Percentiles rank a stretch among this genome's conserved stretches.
Conservation (phyloP, 2,888 invertebrate genomes). For the Morinoia aosen region DNA sequence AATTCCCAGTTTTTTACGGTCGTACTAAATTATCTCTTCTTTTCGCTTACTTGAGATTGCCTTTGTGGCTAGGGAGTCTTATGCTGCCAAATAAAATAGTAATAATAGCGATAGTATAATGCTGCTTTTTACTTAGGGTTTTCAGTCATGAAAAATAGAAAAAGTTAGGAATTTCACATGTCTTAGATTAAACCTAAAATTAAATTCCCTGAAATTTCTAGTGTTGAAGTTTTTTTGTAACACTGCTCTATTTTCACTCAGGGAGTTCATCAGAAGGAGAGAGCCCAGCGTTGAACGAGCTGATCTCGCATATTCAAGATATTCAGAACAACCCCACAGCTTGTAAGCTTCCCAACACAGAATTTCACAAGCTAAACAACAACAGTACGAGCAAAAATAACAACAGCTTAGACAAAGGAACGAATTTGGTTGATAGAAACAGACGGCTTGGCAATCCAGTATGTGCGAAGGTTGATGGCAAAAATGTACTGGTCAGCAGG, state of each 20-base stretch:
- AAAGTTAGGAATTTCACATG: too few species aligned
- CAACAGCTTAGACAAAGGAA: neutral
- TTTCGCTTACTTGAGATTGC: too few species aligned
- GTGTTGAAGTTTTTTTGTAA: neutral
- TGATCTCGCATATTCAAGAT: constrained; percentile 33
- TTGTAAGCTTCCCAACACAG: constrained; percentile 45
- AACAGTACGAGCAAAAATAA: constrained; percentile 36
- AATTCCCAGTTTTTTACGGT: too few species aligned
- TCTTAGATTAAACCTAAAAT: too few species aligned
- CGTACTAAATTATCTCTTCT: too few species aligned
- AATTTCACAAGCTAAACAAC: constrained; percentile 43
- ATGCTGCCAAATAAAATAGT: too few species aligned
- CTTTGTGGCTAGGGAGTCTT: too few species aligned
- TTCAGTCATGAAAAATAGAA: too few species aligned
- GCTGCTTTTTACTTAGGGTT: too few species aligned
- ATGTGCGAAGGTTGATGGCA: constrained; percentile 10
- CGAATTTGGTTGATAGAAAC: neutral
- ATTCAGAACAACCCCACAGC: constrained; percentile 50
- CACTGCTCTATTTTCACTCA: neutral
- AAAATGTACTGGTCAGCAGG: constrained; percentile 13
- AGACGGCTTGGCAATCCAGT: neutral
- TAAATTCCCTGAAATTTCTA: neutral
- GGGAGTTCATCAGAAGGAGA: constrained; percentile 54
- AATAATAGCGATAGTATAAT: too few species aligned
- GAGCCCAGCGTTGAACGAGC: constrained; percentile 18